Conservation (phyloP, 2,888 invertebrate genomes). For the Acleris emargana region DNA sequence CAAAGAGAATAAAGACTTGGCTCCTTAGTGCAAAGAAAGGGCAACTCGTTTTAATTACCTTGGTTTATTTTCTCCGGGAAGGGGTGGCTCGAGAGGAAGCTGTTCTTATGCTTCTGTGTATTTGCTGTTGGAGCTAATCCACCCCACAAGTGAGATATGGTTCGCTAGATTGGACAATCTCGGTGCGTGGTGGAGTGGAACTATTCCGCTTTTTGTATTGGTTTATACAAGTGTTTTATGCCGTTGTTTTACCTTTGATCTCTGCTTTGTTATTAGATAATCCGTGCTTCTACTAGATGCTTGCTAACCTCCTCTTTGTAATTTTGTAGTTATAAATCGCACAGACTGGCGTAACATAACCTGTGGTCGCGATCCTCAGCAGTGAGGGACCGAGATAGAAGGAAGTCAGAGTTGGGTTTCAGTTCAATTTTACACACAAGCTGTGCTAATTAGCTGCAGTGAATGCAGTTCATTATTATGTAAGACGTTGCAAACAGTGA, state of each 20-base stretch:
- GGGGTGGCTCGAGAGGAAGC: slow-evolving; percentile 40
- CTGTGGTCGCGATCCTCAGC: too few species aligned
- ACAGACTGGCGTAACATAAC: too few species aligned
- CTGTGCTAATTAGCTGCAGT: not conserved
- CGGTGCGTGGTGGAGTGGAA: slow-evolving; percentile 42
- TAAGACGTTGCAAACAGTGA: not conserved
- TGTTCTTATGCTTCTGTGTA: slow-evolving; percentile 52
- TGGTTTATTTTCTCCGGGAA: slow-evolving; percentile 34
- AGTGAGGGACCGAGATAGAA: too few species aligned
- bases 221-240: not conserved
- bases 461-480: not conserved
- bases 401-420: not conserved
- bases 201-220: slow-evolving; percentile 9
- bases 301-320: not conserved
- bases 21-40: slow-evolving; percentile 40
- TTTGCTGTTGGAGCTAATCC: slow-evolving; percentile 55
- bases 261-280: not conserved
- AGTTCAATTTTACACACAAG: not conserved
- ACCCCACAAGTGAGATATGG: slow-evolving; percentile 57
- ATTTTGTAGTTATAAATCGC: not conserved
- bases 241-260: not conserved
- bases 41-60: slow-evolving; percentile 40
- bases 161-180: slow-evolving; percentile 53
- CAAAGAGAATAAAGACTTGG: slow-evolving; percentile 25
- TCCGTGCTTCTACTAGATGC: too few species aligned